Evolutionary conservation across 1,140 invertebrate species (phyloP), one percentile per base, ranked within the genome.

Genomic region (Popillia japonica): DNA sequence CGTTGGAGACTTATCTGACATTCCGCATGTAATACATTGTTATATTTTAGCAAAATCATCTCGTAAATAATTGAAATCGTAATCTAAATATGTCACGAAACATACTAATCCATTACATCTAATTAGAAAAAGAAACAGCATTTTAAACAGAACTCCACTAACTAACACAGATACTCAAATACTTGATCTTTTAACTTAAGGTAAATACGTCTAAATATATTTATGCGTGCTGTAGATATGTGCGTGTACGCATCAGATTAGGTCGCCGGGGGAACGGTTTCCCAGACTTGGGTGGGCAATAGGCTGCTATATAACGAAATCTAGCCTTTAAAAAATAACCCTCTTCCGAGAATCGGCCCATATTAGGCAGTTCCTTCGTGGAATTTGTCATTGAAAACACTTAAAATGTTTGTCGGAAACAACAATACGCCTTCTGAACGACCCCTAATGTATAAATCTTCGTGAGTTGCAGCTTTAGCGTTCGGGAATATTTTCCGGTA

Each of bases 391-490:
- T 74, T 74, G 40, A 44, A 74, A 74, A 42, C 72, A 74, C 72
- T 74, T 74, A 74, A 74, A 74, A 74, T 74, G 72, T 74, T 74
- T 74, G 72, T 40, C 41, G 72, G 72, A 44, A 74, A 74, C 61
- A 68, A 68, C 61, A 68, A 68, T 68, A 68, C 61, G 61, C 22
- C 61, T 68, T 34, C 61, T 68, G 27, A 27, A 68, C 61, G 61
- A 68, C 61, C 61, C 61, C 22, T 34, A 34, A 68, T 68, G 61
- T 68, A 68, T 68, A 68, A 68, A 68, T 68, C 61, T 68, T 23
- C 20, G 61, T 68, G 61, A 68, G 61, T 68, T 68, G 61, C 61
- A 68, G 61, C 61, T 68, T 68, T 68, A 27, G 7, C 11, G 22
- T 34, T n/a, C 20, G 22, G 61, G 22, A 27, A 68, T 68, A 68